A percentile compares a stretch with the other conserved stretches of the same genome.
Conservation (phyloP, 2,797 vertebrate species). For the Knipowitschia caucasica region DNA sequence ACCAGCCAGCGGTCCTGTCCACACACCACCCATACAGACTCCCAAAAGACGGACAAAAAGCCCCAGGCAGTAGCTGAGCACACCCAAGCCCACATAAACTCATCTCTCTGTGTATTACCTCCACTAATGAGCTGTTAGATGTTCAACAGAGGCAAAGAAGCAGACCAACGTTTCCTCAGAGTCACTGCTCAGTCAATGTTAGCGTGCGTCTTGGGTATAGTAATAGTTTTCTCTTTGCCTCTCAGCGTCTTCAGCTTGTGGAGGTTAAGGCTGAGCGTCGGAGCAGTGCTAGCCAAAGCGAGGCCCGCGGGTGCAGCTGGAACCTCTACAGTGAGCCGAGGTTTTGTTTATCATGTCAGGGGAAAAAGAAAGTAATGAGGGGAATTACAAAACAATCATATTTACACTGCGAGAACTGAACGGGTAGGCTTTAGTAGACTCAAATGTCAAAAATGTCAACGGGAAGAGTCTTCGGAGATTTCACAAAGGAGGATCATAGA, state of each 20-base stretch:
- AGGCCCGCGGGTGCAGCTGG: slow-evolving; percentile 52
- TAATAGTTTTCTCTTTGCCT: slow-evolving; percentile 65
- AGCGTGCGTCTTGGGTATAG: slow-evolving; percentile 51
- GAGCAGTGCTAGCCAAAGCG: slow-evolving; percentile 53
- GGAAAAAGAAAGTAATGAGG: slow-evolving; percentile 53
- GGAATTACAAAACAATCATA: slow-evolving; percentile 61
- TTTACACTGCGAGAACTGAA: slow-evolving; percentile 24
- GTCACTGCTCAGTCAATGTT: slow-evolving; percentile 57
- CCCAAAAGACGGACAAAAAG: slow-evolving; percentile 55
- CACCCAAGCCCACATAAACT: slow-evolving; percentile 43
- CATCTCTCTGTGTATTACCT: slow-evolving; percentile 69
- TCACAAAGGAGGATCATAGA: slow-evolving; percentile 1
- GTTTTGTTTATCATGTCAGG: slow-evolving; percentile 46
- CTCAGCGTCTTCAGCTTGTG: slow-evolving; percentile 54
- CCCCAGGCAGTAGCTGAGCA: slow-evolving; percentile 64
- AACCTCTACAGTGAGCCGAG: slow-evolving; percentile 44
- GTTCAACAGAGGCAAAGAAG: slow-evolving; percentile 62
- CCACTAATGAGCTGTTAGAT: slow-evolving; percentile 74
- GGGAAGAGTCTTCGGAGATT: slow-evolving; percentile 16
- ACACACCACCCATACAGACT: slow-evolving; percentile 69
- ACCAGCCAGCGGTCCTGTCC: slow-evolving; percentile 57
- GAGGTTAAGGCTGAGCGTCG: slow-evolving; percentile 64
- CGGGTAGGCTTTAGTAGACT: slow-evolving; percentile 20
- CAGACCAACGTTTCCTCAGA: slow-evolving; percentile 73
- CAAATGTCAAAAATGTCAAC: too few species aligned